These are phyloP conservation scores for Setophaga kirtlandii DNA, from an alignment of 2,113 vertebrate species.

Conservation along the genomic window DNA sequence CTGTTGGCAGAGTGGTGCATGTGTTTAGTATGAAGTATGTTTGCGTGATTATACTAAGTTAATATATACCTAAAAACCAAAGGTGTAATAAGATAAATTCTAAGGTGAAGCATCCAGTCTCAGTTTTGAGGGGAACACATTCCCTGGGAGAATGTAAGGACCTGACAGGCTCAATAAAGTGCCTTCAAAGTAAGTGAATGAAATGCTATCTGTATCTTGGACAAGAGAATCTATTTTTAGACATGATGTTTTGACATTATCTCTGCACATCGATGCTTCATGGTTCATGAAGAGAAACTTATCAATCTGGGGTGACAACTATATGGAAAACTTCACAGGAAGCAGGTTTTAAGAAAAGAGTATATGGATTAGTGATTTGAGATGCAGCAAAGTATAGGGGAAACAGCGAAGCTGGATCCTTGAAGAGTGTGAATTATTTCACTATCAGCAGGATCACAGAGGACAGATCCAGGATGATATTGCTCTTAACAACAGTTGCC, in stretches of 20 bases:
- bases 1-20: not conserved
- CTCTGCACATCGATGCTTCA: not conserved
- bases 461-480: not conserved
- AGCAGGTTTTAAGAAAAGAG: slow-evolving; percentile 21
- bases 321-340: slow-evolving; percentile 36
- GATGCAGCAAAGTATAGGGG: slow-evolving; percentile 28
- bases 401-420: slow-evolving; percentile 9
- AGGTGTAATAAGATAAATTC: not conserved
- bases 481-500: not conserved
- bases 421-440: slow-evolving; percentile 31
- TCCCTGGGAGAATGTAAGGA: not conserved
- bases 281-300: slow-evolving; percentile 37
- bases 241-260: not conserved
- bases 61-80: not conserved
- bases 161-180: not conserved
- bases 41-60: not conserved
- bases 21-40: not conserved
- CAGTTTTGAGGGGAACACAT: not conserved
- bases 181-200: not conserved
- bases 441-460: slow-evolving; percentile 16
- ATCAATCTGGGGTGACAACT: slow-evolving; percentile 50
- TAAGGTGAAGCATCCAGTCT: not conserved
- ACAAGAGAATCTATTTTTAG: not conserved
- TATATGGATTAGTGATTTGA: slow-evolving; percentile 39
- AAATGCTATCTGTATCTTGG: not conserved